A percentile compares a stretch with the other conserved stretches of the same genome.
Conservation (phyloP, 2,797 vertebrate species). For the Schizothorax lantsangensis region DNA sequence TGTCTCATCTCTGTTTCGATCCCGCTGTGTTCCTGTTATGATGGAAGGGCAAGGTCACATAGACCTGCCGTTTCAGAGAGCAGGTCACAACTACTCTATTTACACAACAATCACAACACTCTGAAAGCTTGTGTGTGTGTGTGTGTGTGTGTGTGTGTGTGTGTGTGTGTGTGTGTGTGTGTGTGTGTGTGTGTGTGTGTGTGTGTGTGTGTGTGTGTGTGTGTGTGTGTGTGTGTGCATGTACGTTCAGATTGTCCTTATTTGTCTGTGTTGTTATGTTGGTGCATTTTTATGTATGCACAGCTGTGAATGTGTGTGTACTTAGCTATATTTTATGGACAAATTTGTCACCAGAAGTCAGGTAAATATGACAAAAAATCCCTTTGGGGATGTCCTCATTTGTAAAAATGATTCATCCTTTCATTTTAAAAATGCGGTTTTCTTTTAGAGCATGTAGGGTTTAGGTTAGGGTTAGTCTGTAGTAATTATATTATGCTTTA, state of each 20-base stretch:
- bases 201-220: background rate
- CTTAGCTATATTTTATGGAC: background rate
- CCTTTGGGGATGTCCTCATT: constrained; percentile 8
- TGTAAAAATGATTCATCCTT: background rate
- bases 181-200: background rate
- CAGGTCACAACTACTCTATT: constrained; percentile 25
- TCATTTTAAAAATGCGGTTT: background rate
- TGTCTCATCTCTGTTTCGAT: constrained; percentile 45
- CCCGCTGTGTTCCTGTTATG: constrained; percentile 38
- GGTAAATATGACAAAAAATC: constrained; percentile 11
- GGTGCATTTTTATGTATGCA: constrained; percentile 11
- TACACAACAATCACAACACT: constrained; percentile 11
- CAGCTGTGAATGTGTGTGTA: constrained; percentile 34
- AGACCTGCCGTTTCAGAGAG: constrained; percentile 34
- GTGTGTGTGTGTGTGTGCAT: background rate
- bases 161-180: background rate
- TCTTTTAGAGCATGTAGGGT: background rate
- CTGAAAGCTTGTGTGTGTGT: background rate
- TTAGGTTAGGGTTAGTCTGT: background rate
- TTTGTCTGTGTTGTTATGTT: background rate
- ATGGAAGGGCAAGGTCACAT: constrained; percentile 48
- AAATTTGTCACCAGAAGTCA: constrained; percentile 14
- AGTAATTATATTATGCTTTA: background rate
- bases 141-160: background rate
- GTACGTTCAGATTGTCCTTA: constrained; percentile 1